phyloP scores from a whole-genome alignment of 2,797 vertebrate species.

The Sebastes glaucus region DNA sequence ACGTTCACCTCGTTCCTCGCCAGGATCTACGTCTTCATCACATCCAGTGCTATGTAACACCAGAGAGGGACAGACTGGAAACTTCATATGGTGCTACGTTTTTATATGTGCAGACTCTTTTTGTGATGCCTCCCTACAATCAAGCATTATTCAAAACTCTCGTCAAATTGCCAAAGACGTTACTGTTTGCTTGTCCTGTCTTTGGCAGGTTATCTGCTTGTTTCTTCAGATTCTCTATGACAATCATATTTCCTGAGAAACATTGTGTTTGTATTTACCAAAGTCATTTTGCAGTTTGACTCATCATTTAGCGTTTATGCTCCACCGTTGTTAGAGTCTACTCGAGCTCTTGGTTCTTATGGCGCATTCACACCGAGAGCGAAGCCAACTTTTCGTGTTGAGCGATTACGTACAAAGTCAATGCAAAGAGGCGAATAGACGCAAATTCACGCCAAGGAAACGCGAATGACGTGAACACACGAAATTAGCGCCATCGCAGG shows the following conservation, averaged over 20 bases:
- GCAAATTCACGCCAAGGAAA: no score
- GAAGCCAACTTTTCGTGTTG: no score
- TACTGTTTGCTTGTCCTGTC: not conserved
- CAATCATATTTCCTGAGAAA: conserved; percentile 11
- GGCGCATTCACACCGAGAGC: no score
- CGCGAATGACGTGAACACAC: no score
- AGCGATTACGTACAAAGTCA: no score
- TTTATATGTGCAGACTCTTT: conserved; percentile 36
- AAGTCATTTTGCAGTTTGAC: conserved; percentile 26
- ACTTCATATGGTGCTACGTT: conserved; percentile 76
- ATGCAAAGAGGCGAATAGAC: no score
- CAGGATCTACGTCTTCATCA: conserved; percentile 94
- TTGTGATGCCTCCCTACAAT: conserved; percentile 10
- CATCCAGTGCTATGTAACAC: conserved; percentile 82
- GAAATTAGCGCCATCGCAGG: no score
- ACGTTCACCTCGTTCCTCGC: conserved; percentile 76
- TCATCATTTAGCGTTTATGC: not conserved
- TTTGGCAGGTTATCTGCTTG: not conserved
- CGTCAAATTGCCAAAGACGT: conserved; percentile 22
- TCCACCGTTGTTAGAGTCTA: not conserved
- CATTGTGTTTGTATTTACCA: conserved; percentile 24
- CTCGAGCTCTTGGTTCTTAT: not conserved
- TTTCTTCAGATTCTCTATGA: conserved; percentile 3
- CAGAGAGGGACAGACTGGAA: not conserved
- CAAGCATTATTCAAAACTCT: conserved; percentile 13